Evolutionary conservation across 2,888 invertebrate species (phyloP), one percentile per base, ranked within the genome.

Genomic region (Sericinus montela): DNA sequence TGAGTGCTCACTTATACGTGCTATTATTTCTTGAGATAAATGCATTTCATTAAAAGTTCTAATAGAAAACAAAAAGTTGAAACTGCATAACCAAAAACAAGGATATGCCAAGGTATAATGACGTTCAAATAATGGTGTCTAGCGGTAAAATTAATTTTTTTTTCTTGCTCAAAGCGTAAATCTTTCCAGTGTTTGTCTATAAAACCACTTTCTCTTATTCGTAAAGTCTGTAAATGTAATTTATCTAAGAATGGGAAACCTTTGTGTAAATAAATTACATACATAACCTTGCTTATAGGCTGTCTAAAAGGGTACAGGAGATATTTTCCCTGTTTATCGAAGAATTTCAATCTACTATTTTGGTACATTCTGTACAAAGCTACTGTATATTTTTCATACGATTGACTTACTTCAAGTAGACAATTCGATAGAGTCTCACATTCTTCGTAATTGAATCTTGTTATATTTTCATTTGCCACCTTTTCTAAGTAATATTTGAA

Each of bases 331-430:
- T 50, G 63, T 30, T 60, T 51, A 50, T 76, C 65, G 30, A 57
- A 62, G 47, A 65, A 76, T 1, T 57, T 42, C 1, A 63, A 54
- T 40, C 59, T 58, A 19, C 75, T 53, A 43, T 67, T 75, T 3
- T 48, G 37, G 32, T 68, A 83, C 1, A 72, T 19, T 0, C 60
- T 62, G 29, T 65, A 51, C 1, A 73, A 44, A 1, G 59, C 41
- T 1, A 78, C 39, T 0, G 80, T 72, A 25, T 59, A 84, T 10
- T 60, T 42, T 11, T 67, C 51, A 0, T 62, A 15, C 0, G 64
- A 59, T 13, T 60, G 48, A n/a, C 69, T 62, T 0, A 81, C 75
- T 0, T 59, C 59, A 9, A 53, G 44, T 0, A 81, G 57, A 35
- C 75, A 76, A 0, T 59, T 48, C 0, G 64, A 9, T 8, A 73